Base-by-base conservation (phyloP, 2,113 vertebrate genomes). In the Cynocephalus volans region DNA sequence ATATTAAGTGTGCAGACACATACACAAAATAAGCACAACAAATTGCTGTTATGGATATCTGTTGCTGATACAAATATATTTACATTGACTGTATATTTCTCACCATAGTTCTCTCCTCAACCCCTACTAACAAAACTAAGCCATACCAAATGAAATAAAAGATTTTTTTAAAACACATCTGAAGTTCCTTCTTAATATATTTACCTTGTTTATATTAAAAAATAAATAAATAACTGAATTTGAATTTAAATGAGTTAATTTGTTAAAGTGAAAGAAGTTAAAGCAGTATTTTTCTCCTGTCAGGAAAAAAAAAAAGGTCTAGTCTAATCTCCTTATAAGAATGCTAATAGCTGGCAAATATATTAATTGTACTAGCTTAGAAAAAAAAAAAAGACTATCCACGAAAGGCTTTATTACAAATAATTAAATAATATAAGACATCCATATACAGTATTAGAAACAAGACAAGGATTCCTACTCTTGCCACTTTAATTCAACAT, bases 61-160 rank as follows among this genome's bases (percentile, higher is more conserved):
- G 14, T 58, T 77, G 1, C 18, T 69, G 31, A n/a, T 80, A 23
- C 70, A 7, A 75, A 86, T 89, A 76, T 67, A 60, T 70, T 73
- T 91, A 56, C 50, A 95, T n/a, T 84, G 65, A 75, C 24, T 58
- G 3, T 76, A 45, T 60, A 88, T 79, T 82, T 80, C 26, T 48
- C 18, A 76, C 23, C 33, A 4, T 65, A 75, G 91, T 88, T 64
- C 14, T 97, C 36, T 81, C 31, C 33, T 50, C 41, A 67, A 10
- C 10, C 1, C 10, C n/a, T 81, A 95, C 5, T 45, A 82, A 62
- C 2, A 41, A 93, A 95, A 88, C 8, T 50, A 94, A 95, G 76
- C 21, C 36, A 97, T 95, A 76, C 7, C 11, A 87, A 87, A 81
- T 36, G 8, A 97, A 96, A 95, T 52, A 56, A 69, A 81, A 94